These are phyloP conservation scores for Mormyrops boulengeri DNA, from an alignment of 2,797 vertebrate genomes.

Conservation along the genomic window DNA sequence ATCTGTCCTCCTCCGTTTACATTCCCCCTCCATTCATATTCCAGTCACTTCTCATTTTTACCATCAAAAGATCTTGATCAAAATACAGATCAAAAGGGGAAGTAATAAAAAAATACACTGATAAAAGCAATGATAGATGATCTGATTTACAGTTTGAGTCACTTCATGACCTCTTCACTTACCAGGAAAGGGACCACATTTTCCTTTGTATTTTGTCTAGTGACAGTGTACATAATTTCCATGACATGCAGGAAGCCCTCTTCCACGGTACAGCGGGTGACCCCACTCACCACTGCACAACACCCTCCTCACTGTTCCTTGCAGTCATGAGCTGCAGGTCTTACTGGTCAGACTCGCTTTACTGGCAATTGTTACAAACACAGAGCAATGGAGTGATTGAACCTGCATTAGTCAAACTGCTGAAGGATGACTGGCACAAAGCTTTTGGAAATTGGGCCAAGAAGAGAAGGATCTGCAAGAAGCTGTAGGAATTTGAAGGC, in stretches of 20 bases:
- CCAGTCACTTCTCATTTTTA: not conserved
- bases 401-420: not conserved
- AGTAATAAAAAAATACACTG: not conserved
- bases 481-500: not conserved
- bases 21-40: not conserved
- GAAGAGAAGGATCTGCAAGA: not conserved
- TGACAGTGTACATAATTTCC: conserved; percentile 9
- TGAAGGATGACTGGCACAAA: not conserved
- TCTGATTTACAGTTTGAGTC: conserved; percentile 18
- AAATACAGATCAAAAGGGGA: not conserved
- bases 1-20: not conserved
- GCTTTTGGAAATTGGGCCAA: not conserved
- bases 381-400: not conserved
- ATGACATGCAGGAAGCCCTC: conserved; percentile 7
- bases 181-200: conserved; percentile 21
- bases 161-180: conserved; percentile 12
- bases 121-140: not conserved
- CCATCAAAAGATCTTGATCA: not conserved
- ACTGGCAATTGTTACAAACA: not conserved
- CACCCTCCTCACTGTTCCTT: not conserved
- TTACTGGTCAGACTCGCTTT: not conserved
- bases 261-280: not conserved
- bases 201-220: not conserved
- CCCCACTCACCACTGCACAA: not conserved
- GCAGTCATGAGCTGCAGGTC: not conserved